Base-by-base conservation (phyloP, 2,797 vertebrate species). In the Margarornis squamiger region DNA sequence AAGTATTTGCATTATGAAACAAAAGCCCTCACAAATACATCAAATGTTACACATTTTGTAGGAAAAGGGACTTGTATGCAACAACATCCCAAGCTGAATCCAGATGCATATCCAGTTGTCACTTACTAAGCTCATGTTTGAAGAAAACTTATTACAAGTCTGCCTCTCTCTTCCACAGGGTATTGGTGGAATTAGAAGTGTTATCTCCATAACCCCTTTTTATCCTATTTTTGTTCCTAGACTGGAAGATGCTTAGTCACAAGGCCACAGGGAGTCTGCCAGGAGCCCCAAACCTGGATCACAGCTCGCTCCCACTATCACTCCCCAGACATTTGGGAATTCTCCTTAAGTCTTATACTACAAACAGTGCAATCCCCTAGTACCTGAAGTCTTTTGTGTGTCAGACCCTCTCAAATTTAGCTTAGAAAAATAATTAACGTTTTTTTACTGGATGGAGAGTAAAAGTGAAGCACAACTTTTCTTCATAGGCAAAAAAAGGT, bases 401-500 rank as follows among this genome's bases (percentile, higher is more conserved):
- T 36, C 45, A 84, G 39, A 89, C 9, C 5, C 15, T 66, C 19
- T 51, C 18, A 78, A 61, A 34, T 18, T 27, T 39, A 75, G 7
- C 26, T 79, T 57, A 1, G 12, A 61, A 71, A 72, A 15, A 21
- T 2, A n/a, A 27, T 10, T n/a, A 61, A 27, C 7, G 46, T 26
- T 77, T 95, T 95, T 95, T 72, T 82, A 45, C 16, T 45, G 39
- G 45, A 20, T 12, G 18, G 23, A 82, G 11, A 88, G 62, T 10
- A 71, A 30, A 86, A 23, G 16, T 57, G 16, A 84, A 63, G 12
- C 15, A 90, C 27, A 90, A 34, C 13, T 46, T 10, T 4, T 61
- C 19, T 49, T 30, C 49, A 59, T 0, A 63, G 7, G 14, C 1
- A 7, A 74, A 72, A 48, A 38, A 29, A 32, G 0, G 1, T 26